Conservation (phyloP, 2,113 vertebrate species). For the Melanerpes aurifrons region DNA sequence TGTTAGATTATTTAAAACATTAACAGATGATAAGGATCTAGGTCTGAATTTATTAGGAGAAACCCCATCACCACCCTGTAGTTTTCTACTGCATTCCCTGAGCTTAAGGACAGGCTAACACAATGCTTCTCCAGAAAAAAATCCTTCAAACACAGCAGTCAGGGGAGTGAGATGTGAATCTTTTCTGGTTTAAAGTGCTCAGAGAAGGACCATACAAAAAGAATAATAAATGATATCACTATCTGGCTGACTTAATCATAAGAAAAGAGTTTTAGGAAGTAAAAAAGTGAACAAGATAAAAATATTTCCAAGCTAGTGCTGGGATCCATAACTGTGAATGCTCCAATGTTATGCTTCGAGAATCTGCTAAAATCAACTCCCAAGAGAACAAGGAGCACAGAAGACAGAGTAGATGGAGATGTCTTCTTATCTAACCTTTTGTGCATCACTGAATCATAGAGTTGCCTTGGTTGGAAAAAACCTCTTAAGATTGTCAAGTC, state of each 20-base stretch:
- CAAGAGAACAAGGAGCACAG: not conserved
- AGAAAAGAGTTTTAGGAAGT: not conserved
- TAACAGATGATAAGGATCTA: not conserved
- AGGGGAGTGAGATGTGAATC: not conserved
- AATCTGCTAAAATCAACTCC: not conserved
- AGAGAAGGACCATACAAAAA: not conserved
- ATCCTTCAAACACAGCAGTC: not conserved
- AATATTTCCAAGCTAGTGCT: not conserved
- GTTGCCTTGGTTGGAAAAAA: no score
- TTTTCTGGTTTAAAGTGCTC: not conserved
- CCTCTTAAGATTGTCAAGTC: no score
- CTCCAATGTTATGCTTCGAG: not conserved
- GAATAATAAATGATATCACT: not conserved
- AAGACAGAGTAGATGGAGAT: not conserved
- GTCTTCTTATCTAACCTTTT: not conserved
- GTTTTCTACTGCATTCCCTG: not conserved
- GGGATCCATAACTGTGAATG: not conserved
- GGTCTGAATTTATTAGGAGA: slow-evolving; percentile 1
- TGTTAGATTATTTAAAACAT: not conserved
- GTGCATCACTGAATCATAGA: not conserved
- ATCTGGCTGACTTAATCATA: not conserved
- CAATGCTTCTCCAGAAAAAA: not conserved
- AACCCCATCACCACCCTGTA: not conserved
- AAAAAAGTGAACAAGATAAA: not conserved
- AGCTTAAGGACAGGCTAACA: not conserved